These are phyloP conservation scores for Brachionus manjavacas DNA, from an alignment of 1,140 invertebrate species.

Conservation along the genomic window DNA sequence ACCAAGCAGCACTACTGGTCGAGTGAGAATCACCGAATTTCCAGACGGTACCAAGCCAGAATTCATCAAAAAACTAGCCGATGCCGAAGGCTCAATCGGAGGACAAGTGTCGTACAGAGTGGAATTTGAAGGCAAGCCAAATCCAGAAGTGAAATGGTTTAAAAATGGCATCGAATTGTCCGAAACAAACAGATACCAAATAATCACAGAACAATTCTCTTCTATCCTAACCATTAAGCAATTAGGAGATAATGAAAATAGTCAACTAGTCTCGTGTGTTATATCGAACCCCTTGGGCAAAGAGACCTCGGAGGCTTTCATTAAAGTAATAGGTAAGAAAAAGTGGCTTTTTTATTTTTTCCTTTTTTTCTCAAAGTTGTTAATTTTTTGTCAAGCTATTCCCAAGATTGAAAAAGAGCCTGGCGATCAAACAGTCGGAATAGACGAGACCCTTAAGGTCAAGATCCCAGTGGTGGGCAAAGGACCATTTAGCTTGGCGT, in stretches of 20 bases:
- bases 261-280: constrained; percentile 89
- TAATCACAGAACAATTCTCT: constrained; percentile 62
- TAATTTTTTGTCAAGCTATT: background rate
- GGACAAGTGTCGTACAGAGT: constrained; percentile 77
- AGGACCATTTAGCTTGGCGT: constrained; percentile 75
- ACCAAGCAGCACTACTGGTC: constrained; percentile 58
- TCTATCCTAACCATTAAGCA: constrained; percentile 83
- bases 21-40: constrained; percentile 43
- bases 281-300: constrained; percentile 84
- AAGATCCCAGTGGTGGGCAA: constrained; percentile 67
- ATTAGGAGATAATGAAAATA: constrained; percentile 79
- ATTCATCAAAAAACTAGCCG: constrained; percentile 75
- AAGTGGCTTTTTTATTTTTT: too few species aligned
- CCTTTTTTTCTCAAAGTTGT: background rate
- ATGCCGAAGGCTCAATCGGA: constrained; percentile 75
- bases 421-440: constrained; percentile 50
- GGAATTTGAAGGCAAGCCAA: constrained; percentile 82
- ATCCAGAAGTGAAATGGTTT: constrained; percentile 81
- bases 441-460: constrained; percentile 56
- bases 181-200: constrained; percentile 64
- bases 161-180: constrained; percentile 83
- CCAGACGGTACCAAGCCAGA: constrained; percentile 80
- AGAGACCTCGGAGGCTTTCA: constrained; percentile 73
- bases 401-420: constrained; percentile 31
- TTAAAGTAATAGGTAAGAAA: constrained; percentile 77